phyloP scores from a whole-genome alignment of 2,888 invertebrate genomes.

The Mayetiola destructor region DNA sequence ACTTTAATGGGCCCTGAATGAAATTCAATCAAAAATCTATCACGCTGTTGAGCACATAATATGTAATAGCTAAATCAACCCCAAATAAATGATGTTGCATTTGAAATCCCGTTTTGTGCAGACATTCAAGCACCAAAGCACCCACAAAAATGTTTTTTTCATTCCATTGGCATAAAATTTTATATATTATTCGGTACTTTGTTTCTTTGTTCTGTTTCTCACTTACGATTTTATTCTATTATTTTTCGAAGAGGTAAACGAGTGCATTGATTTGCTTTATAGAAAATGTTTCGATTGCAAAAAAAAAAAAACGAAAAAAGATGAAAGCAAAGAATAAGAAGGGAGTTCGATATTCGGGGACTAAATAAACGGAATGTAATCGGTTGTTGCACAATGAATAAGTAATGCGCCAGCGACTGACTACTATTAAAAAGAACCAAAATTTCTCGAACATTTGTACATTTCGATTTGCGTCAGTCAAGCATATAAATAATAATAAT shows the following conservation, averaged over 20 bases:
- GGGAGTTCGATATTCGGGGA: not conserved
- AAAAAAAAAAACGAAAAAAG: not conserved
- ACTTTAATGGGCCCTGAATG: not conserved
- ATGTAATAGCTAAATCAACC: not conserved
- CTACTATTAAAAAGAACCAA: not conserved
- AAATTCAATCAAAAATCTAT: conserved; percentile 13
- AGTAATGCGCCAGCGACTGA: not conserved
- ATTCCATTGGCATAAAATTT: not conserved
- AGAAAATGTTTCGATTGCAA: too few species aligned
- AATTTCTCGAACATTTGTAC: not conserved
- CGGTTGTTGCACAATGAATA: conserved; percentile 10
- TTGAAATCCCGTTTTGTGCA: too few species aligned
- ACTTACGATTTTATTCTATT: not conserved
- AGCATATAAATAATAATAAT: conserved; percentile 2
- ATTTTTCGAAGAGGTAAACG: not conserved
- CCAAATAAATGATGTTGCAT: too few species aligned
- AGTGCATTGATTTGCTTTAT: not conserved
- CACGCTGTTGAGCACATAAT: conserved; percentile 10
- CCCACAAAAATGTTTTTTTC: conserved; percentile 13
- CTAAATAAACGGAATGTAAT: conserved; percentile 2
- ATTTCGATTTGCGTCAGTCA: not conserved
- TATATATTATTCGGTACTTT: conserved; percentile 1
- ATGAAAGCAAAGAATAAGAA: too few species aligned
- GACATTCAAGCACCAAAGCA: conserved; percentile 4
- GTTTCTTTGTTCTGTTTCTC: not conserved